A percentile compares a stretch with the other conserved stretches of the same genome.
Evolutionary conservation across 2,888 invertebrate species (phyloP).

Genomic region (Mesorhabditis spiculigera): DNA sequence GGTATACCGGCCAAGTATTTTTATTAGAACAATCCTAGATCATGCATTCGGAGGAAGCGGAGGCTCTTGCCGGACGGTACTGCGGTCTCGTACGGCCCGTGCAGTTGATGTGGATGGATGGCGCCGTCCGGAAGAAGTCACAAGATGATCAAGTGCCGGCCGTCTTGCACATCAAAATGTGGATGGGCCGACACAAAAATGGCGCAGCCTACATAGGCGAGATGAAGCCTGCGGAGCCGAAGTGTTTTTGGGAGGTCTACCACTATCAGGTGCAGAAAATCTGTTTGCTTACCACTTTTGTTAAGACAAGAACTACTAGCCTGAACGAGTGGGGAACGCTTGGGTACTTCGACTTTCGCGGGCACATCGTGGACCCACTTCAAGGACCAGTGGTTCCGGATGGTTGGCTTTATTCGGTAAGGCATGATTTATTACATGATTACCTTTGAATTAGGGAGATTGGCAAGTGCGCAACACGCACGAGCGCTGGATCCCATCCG

Average conservation of each 20-base stretch:
- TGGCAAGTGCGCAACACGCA: constrained; percentile 34
- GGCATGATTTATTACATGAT: not conserved
- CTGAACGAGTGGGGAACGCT: not conserved
- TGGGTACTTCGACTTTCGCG: constrained; percentile 1
- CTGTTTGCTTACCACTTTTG: too few species aligned
- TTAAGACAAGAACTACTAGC: too few species aligned
- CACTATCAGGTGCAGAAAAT: constrained; percentile 24
- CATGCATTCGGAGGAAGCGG: constrained; percentile 7
- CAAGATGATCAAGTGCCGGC: constrained; percentile 21
- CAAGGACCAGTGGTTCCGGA: not conserved
- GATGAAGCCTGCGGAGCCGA: constrained; percentile 41
- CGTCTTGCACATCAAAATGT: constrained; percentile 43
- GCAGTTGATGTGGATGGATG: constrained; percentile 29
- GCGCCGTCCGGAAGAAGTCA: constrained; percentile 22
- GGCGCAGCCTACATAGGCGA: constrained; percentile 17
- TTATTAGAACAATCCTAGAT: not conserved
- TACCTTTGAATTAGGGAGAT: constrained; percentile 17
- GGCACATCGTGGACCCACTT: not conserved
- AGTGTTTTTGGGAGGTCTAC: constrained; percentile 43
- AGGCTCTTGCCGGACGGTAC: constrained; percentile 27
- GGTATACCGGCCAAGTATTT: constrained; percentile 7
- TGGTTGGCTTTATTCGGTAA: constrained; percentile 11
- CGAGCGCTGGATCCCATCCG: constrained; percentile 28
- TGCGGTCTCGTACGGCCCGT: constrained; percentile 28
- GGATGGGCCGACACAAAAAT: constrained; percentile 34